Percentiles rank a stretch among this genome's conserved stretches.
phyloP scores from a whole-genome alignment of 2,113 vertebrate genomes.

The Pristiophorus japonicus region DNA sequence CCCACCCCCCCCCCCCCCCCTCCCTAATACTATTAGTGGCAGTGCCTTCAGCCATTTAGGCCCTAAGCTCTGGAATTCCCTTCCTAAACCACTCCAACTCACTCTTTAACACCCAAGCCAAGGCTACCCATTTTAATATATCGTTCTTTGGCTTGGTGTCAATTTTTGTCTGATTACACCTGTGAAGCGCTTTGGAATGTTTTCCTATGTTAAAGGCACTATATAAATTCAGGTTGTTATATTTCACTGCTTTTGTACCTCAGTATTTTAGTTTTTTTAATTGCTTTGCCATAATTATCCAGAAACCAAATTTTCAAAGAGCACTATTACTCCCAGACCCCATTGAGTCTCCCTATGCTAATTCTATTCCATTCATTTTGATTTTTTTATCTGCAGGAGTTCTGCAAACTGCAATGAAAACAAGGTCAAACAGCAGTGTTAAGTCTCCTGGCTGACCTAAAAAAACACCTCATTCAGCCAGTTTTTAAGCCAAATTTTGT shows the following conservation, averaged over 20 bases:
- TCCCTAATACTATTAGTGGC: not conserved
- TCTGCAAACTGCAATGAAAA: not conserved
- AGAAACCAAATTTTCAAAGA: not conserved
- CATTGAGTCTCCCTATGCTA: not conserved
- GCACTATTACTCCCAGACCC: not conserved
- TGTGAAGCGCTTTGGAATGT: not conserved
- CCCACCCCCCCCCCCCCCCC: too few relatives aligned
- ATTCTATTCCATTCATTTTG: not conserved
- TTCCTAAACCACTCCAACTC: not conserved
- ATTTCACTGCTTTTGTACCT: not conserved
- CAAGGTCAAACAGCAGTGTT: not conserved
- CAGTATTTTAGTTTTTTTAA: not conserved
- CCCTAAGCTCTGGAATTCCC: too few relatives aligned
- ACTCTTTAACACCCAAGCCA: not conserved
- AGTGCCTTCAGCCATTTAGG: too few relatives aligned
- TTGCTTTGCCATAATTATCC: not conserved
- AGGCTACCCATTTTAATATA: not conserved
- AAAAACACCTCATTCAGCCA: not conserved
- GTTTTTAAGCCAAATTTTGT: not conserved
- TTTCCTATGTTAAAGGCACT: not conserved
- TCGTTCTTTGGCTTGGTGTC: not conserved
- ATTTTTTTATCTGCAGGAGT: not conserved
- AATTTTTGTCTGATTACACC: not conserved
- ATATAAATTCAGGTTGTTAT: not conserved
- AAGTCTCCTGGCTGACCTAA: not conserved